phyloP scores from a whole-genome alignment of 2,113 vertebrate genomes.

The Toxotes chatareus region DNA sequence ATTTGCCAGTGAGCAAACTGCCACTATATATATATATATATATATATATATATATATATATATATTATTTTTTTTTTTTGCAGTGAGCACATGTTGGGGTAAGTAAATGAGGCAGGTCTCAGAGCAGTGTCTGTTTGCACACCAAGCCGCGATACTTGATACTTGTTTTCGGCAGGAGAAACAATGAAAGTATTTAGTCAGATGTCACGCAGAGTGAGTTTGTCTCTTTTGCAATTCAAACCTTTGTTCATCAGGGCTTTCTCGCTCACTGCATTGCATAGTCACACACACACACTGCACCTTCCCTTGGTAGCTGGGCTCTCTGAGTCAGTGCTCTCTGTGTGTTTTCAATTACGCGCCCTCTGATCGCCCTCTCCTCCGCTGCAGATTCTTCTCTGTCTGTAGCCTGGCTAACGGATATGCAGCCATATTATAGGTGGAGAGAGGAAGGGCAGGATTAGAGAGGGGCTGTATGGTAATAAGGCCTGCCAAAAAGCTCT shows the following conservation, averaged over 20 bases:
- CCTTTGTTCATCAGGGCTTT: constrained; percentile 79
- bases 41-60: too few relatives aligned
- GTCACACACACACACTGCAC: constrained; percentile 33
- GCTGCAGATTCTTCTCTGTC: constrained; percentile 63
- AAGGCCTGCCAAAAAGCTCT: constrained; percentile 58
- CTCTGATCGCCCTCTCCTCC: constrained; percentile 74
- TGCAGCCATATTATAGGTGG: constrained; percentile 77
- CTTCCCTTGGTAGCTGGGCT: constrained; percentile 78
- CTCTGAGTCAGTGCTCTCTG: constrained; percentile 74
- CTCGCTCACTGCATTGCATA: constrained; percentile 40
- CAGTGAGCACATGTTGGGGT: constrained; percentile 42
- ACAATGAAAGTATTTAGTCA: constrained; percentile 87
- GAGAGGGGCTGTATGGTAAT: constrained; percentile 69
- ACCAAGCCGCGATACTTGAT: constrained; percentile 76
- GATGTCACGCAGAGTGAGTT: constrained; percentile 84
- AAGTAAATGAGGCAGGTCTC: constrained; percentile 69
- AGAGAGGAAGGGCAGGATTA: constrained; percentile 74
- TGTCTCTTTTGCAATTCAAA: constrained; percentile 86
- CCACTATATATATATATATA: too few relatives aligned
- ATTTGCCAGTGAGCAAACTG: constrained; percentile 35
- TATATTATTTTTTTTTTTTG: constrained; percentile 8
- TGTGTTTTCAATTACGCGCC: constrained; percentile 86
- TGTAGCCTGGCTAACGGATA: constrained; percentile 62
- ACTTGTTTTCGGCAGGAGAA: constrained; percentile 85
- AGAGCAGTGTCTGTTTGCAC: constrained; percentile 65